These are phyloP conservation scores for Melolontha melolontha DNA, from an alignment of 2,888 invertebrate species.

Conservation along the genomic window DNA sequence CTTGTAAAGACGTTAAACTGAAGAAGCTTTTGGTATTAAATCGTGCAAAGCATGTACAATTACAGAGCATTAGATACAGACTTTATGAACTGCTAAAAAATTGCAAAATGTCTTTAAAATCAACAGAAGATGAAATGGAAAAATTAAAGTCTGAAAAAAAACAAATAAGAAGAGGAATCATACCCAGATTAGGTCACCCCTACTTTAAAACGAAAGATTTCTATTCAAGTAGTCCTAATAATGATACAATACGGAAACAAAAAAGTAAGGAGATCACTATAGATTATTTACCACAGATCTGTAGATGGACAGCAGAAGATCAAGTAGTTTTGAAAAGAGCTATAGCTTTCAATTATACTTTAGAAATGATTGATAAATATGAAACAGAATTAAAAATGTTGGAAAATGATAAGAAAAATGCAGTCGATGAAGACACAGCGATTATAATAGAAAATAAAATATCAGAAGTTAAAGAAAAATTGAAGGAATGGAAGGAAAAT, in stretches of 20 bases:
- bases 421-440: not conserved
- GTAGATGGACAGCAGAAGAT: slow-evolving; percentile 70
- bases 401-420: slow-evolving; percentile 8
- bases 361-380: slow-evolving; percentile 61
- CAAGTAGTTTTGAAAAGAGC: slow-evolving; percentile 68
- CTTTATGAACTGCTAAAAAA: slow-evolving; percentile 51
- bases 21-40: slow-evolving; percentile 53
- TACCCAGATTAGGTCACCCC: slow-evolving; percentile 66
- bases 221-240: slow-evolving; percentile 71
- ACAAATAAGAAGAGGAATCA: slow-evolving; percentile 12
- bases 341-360: slow-evolving; percentile 55
- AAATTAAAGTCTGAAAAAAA: slow-evolving; percentile 16
- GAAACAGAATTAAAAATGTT: slow-evolving; percentile 49
- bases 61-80: slow-evolving; percentile 53
- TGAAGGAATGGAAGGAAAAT: slow-evolving; percentile 43
- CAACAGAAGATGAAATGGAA: slow-evolving; percentile 37
- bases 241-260: slow-evolving; percentile 65
- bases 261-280: slow-evolving; percentile 58
- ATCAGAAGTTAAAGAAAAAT: slow-evolving; percentile 52
- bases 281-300: slow-evolving; percentile 46
- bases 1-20: slow-evolving; percentile 52
- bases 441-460: slow-evolving; percentile 12
- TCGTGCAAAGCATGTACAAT: slow-evolving; percentile 53
- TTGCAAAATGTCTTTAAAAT: slow-evolving; percentile 48
- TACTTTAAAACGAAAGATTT: slow-evolving; percentile 76